Evolutionary conservation across 2,113 vertebrate genomes (phyloP).

Genomic region (Corvus hawaiiensis): DNA sequence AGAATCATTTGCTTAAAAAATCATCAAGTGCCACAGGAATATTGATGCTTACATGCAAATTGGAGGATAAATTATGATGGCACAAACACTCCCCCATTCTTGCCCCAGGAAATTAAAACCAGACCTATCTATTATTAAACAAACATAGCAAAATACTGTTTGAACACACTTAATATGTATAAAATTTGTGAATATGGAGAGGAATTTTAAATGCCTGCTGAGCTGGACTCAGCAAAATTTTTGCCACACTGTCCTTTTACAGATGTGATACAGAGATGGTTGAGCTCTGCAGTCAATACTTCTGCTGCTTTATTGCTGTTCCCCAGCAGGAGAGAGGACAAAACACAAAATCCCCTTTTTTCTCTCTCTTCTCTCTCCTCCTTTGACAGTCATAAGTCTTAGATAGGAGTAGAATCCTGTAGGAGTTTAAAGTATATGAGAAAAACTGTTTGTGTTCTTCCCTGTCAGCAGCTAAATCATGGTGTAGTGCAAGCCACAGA

Average conservation of each 20-base stretch:
- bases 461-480: not conserved
- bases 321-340: not conserved
- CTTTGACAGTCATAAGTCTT: not conserved
- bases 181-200: not conserved
- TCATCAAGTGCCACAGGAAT: not conserved
- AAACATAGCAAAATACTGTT: not conserved
- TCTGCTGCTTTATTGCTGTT: not conserved
- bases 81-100: not conserved
- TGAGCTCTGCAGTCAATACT: not conserved
- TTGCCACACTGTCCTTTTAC: not conserved
- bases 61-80: not conserved
- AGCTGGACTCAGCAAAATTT: not conserved
- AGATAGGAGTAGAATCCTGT: not conserved
- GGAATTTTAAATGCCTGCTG: not conserved
- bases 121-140: not conserved
- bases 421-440: not conserved
- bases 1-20: not conserved
- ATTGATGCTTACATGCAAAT: not conserved
- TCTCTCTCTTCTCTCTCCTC: not conserved
- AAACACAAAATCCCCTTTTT: not conserved
- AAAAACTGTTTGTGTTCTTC: not conserved
- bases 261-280: not conserved
- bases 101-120: not conserved
- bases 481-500: not conserved
- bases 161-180: not conserved